Evolutionary conservation across 2,113 vertebrate species (phyloP).

Genomic region (Beaufortia kweichowensis): DNA sequence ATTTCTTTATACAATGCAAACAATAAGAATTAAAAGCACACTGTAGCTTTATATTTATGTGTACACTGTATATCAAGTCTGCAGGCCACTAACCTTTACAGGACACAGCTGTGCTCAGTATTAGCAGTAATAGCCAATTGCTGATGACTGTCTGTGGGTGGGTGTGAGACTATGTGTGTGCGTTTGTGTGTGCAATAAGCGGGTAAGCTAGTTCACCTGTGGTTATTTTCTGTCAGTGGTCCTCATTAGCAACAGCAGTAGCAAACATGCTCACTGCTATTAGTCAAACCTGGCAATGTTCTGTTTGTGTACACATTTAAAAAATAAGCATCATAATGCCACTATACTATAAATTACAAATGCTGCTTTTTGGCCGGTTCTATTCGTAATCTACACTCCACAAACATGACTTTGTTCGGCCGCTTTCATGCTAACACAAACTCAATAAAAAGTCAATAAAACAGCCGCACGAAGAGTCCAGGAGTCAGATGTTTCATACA

Average conservation of each 20-base stretch:
- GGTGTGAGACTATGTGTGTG: no score
- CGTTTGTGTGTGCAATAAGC: background rate
- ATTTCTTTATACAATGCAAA: background rate
- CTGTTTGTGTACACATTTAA: background rate
- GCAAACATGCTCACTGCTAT: background rate
- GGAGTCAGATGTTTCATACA: background rate
- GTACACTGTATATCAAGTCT: no score
- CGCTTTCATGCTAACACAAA: no score
- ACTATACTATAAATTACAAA: constrained; percentile 4
- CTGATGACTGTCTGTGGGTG: background rate
- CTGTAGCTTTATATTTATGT: background rate
- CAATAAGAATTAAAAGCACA: background rate
- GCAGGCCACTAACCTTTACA: background rate
- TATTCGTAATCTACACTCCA: background rate
- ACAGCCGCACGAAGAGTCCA: background rate
- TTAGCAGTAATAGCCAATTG: background rate
- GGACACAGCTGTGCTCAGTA: background rate
- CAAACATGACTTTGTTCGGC: background rate
- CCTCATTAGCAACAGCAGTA: background rate
- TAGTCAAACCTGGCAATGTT: background rate
- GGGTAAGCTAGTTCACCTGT: background rate
- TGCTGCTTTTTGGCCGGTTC: background rate
- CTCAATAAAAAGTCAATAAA: background rate
- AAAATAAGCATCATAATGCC: background rate
- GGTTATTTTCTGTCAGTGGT: background rate